Conservation (phyloP, 2,113 vertebrate genomes). For the Prochilodus magdalenae region DNA sequence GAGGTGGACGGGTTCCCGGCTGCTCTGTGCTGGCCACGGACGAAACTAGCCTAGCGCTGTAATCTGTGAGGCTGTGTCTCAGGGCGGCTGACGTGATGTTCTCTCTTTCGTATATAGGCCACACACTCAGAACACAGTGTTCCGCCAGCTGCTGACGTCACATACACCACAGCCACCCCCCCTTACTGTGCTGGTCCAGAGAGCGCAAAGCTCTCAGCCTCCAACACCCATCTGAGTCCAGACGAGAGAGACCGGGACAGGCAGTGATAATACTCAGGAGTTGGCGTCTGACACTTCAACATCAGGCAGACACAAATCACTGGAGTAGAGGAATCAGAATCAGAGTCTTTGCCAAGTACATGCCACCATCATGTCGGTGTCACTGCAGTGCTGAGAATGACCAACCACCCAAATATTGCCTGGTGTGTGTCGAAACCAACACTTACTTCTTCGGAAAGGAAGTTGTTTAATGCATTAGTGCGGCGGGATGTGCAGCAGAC, state of each 20-base stretch:
- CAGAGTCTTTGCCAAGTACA: too few relatives aligned
- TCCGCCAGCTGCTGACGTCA: constrained; percentile 43
- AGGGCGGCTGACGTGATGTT: constrained; percentile 35
- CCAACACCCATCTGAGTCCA: not conserved
- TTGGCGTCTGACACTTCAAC: too few relatives aligned
- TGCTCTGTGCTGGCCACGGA: not conserved
- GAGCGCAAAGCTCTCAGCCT: constrained; percentile 12
- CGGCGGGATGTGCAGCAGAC: too few relatives aligned
- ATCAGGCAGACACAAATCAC: too few relatives aligned
- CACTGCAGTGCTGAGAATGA: too few relatives aligned
- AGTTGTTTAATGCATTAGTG: too few relatives aligned
- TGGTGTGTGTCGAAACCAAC: too few relatives aligned
- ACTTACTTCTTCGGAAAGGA: too few relatives aligned
- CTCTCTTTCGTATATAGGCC: constrained; percentile 48
- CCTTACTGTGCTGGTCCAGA: not conserved
- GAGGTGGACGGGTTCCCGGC: not conserved
- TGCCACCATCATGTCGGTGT: too few relatives aligned
- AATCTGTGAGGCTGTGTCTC: constrained; percentile 28
- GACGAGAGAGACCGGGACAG: not conserved
- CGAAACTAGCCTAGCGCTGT: not conserved
- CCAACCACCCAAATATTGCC: too few relatives aligned
- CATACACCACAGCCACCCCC: constrained; percentile 13
- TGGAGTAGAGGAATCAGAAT: too few relatives aligned
- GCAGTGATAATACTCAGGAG: too few relatives aligned
- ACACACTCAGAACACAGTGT: constrained; percentile 50